phyloP scores from a whole-genome alignment of 1,140 invertebrate genomes.

The Bombus ignitus region DNA sequence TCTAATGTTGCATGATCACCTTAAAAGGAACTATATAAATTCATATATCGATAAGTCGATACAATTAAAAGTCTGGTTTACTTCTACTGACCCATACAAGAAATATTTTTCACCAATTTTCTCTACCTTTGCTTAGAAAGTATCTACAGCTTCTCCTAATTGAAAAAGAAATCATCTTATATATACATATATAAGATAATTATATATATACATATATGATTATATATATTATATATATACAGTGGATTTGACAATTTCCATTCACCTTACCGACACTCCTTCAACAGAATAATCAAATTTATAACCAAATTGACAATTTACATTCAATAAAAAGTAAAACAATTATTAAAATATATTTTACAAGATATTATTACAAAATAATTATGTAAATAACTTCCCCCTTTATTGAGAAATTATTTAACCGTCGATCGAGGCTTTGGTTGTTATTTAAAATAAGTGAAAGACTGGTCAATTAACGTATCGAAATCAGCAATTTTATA shows the following conservation, averaged over 20 bases:
- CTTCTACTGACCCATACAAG: background rate
- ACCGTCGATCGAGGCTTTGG: background rate
- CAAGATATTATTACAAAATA: background rate
- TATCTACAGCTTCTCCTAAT: conserved; percentile 22
- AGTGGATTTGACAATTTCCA: conserved; percentile 8
- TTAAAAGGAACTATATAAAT: background rate
- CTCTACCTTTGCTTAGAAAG: conserved; percentile 29
- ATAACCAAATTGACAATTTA: background rate
- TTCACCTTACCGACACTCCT: conserved; percentile 3
- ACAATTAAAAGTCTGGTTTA: background rate
- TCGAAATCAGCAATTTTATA: background rate
- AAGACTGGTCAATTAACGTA: background rate
- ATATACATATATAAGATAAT: conserved; percentile 2
- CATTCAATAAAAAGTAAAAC: background rate
- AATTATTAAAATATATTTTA: background rate
- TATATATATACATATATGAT: conserved; percentile 5
- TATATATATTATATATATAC: conserved; percentile 7
- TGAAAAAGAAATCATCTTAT: conserved; percentile 3
- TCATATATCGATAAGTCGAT: background rate
- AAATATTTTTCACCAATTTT: conserved; percentile 2
- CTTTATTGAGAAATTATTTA: background rate
- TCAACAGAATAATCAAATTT: background rate
- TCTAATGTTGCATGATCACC: background rate
- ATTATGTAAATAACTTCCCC: background rate
- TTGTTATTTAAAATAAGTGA: background rate